phyloP scores from a whole-genome alignment of 2,113 vertebrate species.

The Sylvia atricapilla region DNA sequence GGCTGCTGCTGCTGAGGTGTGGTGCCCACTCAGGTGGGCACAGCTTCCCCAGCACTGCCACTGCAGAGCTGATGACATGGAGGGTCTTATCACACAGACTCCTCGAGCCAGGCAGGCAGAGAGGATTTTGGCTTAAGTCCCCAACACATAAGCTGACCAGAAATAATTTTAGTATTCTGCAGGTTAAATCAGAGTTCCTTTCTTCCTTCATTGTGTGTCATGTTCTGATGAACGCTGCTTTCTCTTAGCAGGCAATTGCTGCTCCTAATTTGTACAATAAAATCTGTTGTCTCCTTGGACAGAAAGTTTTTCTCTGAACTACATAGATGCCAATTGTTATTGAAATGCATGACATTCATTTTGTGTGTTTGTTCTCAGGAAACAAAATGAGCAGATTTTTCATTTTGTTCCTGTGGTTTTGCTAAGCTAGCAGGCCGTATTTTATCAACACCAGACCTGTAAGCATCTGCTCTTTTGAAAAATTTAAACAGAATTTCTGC shows the following conservation, averaged over 20 bases:
- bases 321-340: background rate
- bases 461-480: background rate
- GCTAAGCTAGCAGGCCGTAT: constrained; percentile 9
- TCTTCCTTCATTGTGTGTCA: background rate
- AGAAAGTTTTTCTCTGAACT: constrained; percentile 32
- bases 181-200: background rate
- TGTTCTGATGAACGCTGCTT: background rate
- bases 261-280: constrained; percentile 35
- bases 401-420: constrained; percentile 9
- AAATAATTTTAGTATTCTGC: background rate
- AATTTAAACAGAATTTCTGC: background rate
- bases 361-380: constrained; percentile 37
- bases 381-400: constrained; percentile 36
- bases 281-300: constrained; percentile 44
- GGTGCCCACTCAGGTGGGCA: background rate
- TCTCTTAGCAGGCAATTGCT: background rate
- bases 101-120: fast-evolving
- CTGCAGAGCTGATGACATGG: background rate
- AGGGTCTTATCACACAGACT: background rate
- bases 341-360: constrained; percentile 28
- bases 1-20: background rate
- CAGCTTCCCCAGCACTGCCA: fast-evolving
- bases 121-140: background rate
- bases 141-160: fast-evolving
- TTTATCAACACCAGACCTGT: background rate